Percentiles rank a stretch among this genome's conserved stretches.
Evolutionary conservation across 2,113 vertebrate species (phyloP).

Genomic region (Bucco capensis): DNA sequence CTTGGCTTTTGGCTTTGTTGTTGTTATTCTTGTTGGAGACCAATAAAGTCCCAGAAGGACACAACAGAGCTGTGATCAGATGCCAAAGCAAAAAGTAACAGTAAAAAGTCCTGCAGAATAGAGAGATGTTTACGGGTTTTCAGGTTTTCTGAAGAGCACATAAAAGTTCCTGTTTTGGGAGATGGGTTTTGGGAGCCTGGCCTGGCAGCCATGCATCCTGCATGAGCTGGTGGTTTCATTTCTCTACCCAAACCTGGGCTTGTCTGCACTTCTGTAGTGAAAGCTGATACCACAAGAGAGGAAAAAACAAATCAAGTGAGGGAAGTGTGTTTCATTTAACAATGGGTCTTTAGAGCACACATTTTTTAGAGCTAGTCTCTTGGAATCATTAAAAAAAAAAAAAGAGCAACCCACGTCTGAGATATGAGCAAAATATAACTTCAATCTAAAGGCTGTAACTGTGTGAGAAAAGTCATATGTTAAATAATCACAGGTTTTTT

Average conservation of each 20-base stretch:
- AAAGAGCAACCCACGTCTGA: neutral
- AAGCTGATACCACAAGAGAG: conserved; percentile 43
- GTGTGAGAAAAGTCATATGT: conserved; percentile 68
- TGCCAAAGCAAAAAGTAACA: neutral
- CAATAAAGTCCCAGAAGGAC: conserved; percentile 11
- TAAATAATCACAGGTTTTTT: conserved; percentile 67
- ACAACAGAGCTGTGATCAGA: neutral
- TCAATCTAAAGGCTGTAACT: conserved; percentile 51
- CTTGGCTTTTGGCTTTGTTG: conserved; percentile 21
- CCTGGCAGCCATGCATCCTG: neutral
- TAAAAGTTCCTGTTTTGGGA: neutral
- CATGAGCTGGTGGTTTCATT: neutral
- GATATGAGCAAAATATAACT: conserved; percentile 54
- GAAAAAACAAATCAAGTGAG: conserved; percentile 41
- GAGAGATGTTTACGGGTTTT: neutral
- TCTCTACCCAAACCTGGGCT: neutral
- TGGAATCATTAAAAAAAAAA: neutral
- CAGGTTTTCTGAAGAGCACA: neutral
- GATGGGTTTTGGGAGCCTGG: neutral
- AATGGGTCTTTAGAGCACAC: conserved; percentile 44
- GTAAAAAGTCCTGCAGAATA: neutral
- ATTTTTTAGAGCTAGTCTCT: conserved; percentile 37
- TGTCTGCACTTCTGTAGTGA: conserved; percentile 39
- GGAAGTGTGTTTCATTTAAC: conserved; percentile 53
- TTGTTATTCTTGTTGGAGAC: conserved; percentile 43